These are phyloP conservation scores for Dicerorhinus sumatrensis DNA, from an alignment of 2,113 vertebrate species.

Conservation along the genomic window DNA sequence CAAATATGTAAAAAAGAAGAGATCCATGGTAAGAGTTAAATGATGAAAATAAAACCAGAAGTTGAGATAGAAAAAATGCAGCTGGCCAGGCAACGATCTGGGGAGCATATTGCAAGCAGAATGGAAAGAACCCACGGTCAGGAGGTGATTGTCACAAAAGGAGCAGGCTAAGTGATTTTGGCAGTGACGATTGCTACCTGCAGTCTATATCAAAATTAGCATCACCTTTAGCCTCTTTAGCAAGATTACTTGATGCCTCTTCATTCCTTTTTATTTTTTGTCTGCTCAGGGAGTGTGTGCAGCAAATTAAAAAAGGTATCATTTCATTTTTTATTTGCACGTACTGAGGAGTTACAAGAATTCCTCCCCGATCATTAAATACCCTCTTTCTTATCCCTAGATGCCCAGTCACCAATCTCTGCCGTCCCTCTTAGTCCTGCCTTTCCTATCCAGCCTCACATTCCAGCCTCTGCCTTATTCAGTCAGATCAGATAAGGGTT, in stretches of 20 bases:
- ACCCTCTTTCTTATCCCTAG: neutral
- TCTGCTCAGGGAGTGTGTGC: neutral
- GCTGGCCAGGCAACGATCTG: neutral
- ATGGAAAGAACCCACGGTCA: neutral
- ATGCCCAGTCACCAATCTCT: neutral
- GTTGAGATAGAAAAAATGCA: neutral
- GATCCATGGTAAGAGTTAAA: neutral
- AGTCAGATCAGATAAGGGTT: neutral
- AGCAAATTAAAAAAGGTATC: neutral
- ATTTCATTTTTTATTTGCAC: neutral
- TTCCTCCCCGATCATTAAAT: neutral
- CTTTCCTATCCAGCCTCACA: neutral
- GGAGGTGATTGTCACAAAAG: neutral
- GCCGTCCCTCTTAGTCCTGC: neutral
- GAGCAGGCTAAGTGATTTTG: neutral
- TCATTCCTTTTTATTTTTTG: neutral
- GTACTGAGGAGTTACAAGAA: neutral
- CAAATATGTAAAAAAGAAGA: neutral
- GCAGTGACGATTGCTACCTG: neutral
- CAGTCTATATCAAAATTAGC: neutral
- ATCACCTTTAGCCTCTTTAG: neutral
- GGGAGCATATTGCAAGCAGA: neutral
- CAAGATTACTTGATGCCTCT: neutral
- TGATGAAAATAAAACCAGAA: neutral
- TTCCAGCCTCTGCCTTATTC: neutral